A percentile compares a stretch with the other conserved stretches of the same genome.
Evolutionary conservation across 2,113 vertebrate genomes (phyloP).

Genomic region (Tor tambroides): DNA sequence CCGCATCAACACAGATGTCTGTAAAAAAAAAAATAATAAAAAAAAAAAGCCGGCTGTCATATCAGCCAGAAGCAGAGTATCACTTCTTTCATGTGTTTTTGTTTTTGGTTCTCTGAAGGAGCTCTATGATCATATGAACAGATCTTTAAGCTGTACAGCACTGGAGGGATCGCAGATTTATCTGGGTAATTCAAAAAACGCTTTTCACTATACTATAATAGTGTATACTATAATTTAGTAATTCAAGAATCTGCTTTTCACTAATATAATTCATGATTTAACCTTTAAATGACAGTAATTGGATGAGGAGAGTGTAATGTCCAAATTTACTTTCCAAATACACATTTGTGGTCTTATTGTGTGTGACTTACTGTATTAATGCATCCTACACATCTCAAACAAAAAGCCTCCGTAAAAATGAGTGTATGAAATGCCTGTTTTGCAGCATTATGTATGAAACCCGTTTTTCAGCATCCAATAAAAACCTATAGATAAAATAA

Average conservation of each 20-base stretch:
- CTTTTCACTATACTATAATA: too few relatives aligned
- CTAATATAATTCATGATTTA: neutral
- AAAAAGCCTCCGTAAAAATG: neutral
- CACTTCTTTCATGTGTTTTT: neutral
- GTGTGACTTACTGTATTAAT: neutral
- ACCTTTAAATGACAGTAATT: neutral
- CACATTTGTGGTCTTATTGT: neutral
- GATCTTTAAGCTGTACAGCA: conserved; percentile 82
- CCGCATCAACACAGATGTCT: neutral
- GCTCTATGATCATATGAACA: conserved; percentile 98
- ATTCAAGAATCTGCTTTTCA: neutral
- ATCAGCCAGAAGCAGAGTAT: neutral
- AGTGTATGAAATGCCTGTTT: neutral
- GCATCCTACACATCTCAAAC: too few relatives aligned
- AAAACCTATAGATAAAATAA: too few relatives aligned
- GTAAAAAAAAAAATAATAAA: neutral
- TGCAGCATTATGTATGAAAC: too few relatives aligned
- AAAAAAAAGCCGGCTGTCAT: neutral
- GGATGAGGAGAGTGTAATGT: neutral
- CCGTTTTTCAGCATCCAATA: too few relatives aligned
- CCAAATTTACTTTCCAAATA: neutral
- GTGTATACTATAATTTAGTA: neutral
- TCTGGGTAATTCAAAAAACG: conserved; percentile 81
- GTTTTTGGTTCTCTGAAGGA: conserved; percentile 75
- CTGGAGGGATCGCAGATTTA: conserved; percentile 94